Conservation (phyloP, 2,797 vertebrate genomes). For the Diglossa cyanea region DNA sequence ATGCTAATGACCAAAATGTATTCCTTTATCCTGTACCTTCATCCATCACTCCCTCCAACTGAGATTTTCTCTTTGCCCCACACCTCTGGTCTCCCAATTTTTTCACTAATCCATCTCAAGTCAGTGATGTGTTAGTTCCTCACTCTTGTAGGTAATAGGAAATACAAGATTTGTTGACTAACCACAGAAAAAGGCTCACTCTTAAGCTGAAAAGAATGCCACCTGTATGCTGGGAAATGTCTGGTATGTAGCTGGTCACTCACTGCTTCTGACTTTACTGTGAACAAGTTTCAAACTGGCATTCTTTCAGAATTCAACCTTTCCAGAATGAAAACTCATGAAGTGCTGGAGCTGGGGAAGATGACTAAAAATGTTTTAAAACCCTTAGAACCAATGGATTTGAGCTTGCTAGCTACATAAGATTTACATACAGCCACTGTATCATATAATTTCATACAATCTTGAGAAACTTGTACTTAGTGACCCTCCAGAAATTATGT, state of each 20-base stretch:
- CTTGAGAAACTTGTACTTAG: not conserved
- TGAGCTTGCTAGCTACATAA: not conserved
- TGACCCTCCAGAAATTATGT: not conserved
- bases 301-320: not conserved
- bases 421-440: not conserved
- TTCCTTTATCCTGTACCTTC: not conserved
- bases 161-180: not conserved
- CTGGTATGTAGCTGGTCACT: not conserved
- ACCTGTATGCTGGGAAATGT: not conserved
- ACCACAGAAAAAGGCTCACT: not conserved
- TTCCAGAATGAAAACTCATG: not conserved
- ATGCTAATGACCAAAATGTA: not conserved
- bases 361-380: not conserved
- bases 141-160: not conserved
- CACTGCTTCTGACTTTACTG: not conserved
- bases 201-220: not conserved
- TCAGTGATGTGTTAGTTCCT: not conserved
- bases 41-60: not conserved
- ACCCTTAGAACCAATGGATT: not conserved
- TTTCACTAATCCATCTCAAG: not conserved
- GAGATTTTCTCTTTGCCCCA: not conserved
- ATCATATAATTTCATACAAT: not conserved
- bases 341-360: not conserved
- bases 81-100: not conserved
- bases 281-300: not conserved